phyloP scores from a whole-genome alignment of 1,140 invertebrate genomes.

The Bilobella aurantiaca region DNA sequence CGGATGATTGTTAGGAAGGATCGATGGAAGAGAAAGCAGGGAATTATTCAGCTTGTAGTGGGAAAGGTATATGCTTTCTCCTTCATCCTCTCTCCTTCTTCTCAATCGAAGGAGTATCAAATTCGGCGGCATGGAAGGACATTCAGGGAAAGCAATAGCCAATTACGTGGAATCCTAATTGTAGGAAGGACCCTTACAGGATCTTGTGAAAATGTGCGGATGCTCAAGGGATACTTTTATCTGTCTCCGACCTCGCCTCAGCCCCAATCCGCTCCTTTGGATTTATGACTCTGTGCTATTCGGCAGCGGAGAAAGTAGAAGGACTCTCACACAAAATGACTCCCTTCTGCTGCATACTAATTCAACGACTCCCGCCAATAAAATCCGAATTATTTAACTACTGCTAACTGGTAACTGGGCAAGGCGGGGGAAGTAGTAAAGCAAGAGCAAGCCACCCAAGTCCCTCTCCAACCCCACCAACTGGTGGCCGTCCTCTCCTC shows the following conservation, averaged over 20 bases:
- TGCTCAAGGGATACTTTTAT: background rate
- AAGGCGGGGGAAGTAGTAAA: no score
- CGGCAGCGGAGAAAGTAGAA: background rate
- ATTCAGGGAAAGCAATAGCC: conserved; percentile 12
- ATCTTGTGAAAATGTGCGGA: background rate
- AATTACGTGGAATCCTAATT: conserved; percentile 9
- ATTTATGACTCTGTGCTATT: background rate
- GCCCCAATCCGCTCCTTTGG: background rate
- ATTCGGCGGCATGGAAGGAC: conserved; percentile 1
- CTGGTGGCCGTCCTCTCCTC: no score
- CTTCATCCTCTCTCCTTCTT: background rate
- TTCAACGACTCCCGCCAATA: background rate
- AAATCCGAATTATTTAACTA: background rate
- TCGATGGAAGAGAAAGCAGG: background rate
- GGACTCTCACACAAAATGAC: background rate
- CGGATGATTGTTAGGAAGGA: background rate
- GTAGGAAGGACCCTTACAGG: no score
- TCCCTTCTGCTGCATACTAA: background rate
- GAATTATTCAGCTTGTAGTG: background rate
- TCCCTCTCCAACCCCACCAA: no score
- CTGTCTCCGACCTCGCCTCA: background rate
- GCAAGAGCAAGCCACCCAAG: no score
- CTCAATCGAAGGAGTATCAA: background rate
- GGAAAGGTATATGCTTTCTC: no score
- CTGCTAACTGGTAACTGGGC: no score